Percentiles rank a stretch among this genome's conserved stretches.
Evolutionary conservation across 2,888 invertebrate species (phyloP).

Genomic region (Cryptus armator): DNA sequence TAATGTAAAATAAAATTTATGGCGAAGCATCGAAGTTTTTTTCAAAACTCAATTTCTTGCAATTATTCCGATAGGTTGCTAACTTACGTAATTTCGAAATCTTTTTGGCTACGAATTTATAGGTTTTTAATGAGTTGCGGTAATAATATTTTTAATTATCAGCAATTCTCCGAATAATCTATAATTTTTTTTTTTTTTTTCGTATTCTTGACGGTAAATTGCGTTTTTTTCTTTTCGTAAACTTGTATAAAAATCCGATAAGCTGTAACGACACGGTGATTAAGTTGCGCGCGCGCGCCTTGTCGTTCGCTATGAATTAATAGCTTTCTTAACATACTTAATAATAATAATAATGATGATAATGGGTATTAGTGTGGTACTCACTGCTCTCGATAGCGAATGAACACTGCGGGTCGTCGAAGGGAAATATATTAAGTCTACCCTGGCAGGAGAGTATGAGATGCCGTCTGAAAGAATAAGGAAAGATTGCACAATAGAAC

Average conservation of each 20-base stretch:
- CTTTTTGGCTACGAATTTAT: too few species aligned
- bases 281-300: background rate
- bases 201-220: background rate
- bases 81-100: too few species aligned
- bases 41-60: too few species aligned
- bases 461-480: conserved; percentile 89
- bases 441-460: conserved; percentile 97
- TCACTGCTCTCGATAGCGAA: conserved; percentile 99
- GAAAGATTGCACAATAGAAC: conserved; percentile 36
- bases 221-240: background rate
- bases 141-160: background rate
- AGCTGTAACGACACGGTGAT: background rate
- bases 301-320: background rate
- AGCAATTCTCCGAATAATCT: background rate
- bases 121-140: too few species aligned
- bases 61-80: too few species aligned
- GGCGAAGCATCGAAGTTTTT: too few species aligned
- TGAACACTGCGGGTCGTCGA: conserved; percentile 97
- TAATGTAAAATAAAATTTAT: too few species aligned
- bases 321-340: background rate
- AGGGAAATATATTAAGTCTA: conserved; percentile 97
- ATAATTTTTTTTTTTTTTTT: background rate
- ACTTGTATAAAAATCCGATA: background rate
- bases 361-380: conserved; percentile 84
- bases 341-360: background rate